Conservation (phyloP, 2,113 vertebrate genomes). For the Antechinus flavipes region DNA sequence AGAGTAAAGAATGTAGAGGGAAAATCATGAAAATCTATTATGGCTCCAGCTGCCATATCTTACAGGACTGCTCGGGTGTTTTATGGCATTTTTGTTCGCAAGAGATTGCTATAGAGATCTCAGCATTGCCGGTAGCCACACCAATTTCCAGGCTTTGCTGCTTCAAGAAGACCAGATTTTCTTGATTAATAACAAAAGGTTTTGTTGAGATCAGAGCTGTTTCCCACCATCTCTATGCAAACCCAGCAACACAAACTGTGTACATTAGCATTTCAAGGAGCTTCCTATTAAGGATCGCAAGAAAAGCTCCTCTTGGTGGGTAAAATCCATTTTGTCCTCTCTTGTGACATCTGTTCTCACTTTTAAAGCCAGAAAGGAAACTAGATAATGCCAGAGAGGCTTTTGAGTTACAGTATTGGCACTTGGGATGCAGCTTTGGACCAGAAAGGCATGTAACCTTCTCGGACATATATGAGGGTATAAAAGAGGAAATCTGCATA, state of each 20-base stretch:
- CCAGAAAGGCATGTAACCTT: conserved; percentile 80
- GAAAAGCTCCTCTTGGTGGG: conserved; percentile 93
- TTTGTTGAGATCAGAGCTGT: conserved; percentile 88
- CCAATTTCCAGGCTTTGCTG: conserved; percentile 83
- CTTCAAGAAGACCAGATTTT: conserved; percentile 89
- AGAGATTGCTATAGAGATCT: conserved; percentile 82
- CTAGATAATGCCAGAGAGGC: conserved; percentile 91
- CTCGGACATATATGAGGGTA: conserved; percentile 78
- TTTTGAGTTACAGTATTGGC: conserved; percentile 95
- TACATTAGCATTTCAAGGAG: conserved; percentile 98
- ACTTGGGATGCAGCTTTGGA: conserved; percentile 82
- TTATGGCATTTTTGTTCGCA: conserved; percentile 74
- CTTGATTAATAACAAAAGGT: conserved; percentile 91
- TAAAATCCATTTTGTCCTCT: conserved; percentile 95
- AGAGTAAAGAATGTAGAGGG: conserved; percentile 52
- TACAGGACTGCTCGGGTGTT: conserved; percentile 46
- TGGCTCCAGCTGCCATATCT: conserved; percentile 42
- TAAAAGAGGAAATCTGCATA: conserved; percentile 75
- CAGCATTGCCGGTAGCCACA: conserved; percentile 77
- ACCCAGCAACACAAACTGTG: conserved; percentile 90
- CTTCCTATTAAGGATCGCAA: conserved; percentile 91
- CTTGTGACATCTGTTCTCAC: conserved; percentile 96
- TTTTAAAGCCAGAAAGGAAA: conserved; percentile 96
- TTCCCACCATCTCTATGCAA: conserved; percentile 95
- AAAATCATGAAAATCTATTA: conserved; percentile 59